Conservation (phyloP, 2,797 vertebrate species). For the Sebastes nivosus region DNA sequence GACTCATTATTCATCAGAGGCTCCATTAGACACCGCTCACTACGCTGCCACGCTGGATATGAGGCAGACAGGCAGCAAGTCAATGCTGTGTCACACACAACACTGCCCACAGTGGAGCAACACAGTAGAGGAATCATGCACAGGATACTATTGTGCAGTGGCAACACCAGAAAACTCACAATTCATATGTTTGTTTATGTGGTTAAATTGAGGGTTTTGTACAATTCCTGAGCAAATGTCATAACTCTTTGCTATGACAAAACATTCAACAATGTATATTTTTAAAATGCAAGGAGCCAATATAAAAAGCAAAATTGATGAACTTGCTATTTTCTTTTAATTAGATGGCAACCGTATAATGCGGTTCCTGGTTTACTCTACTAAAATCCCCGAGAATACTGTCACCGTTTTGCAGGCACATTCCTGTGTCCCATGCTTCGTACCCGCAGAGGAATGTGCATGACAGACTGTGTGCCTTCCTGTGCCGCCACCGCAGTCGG, state of each 20-base stretch:
- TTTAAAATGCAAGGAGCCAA: slow-evolving; percentile 1
- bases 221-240: neutral
- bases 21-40: slow-evolving; percentile 82
- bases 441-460: slow-evolving; percentile 62
- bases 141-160: neutral
- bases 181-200: slow-evolving; percentile 4
- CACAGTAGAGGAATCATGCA: slow-evolving; percentile 21
- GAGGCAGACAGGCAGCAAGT: slow-evolving; percentile 65
- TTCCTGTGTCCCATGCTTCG: slow-evolving; percentile 45
- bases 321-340: slow-evolving; percentile 52
- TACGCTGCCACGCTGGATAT: slow-evolving; percentile 64
- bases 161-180: slow-evolving; percentile 1
- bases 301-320: slow-evolving; percentile 19
- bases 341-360: slow-evolving; percentile 56
- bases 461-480: slow-evolving; percentile 74
- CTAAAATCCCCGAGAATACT: slow-evolving; percentile 47
- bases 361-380: slow-evolving; percentile 51
- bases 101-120: slow-evolving; percentile 46
- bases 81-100: slow-evolving; percentile 66
- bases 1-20: slow-evolving; percentile 84
- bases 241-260: neutral
- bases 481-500: slow-evolving; percentile 74
- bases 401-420: slow-evolving; percentile 61
- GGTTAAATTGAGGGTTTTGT: slow-evolving; percentile 6
- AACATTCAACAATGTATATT: neutral